Evolutionary conservation across 2,888 invertebrate genomes (phyloP).

Genomic region (Ochropleura leucogaster): DNA sequence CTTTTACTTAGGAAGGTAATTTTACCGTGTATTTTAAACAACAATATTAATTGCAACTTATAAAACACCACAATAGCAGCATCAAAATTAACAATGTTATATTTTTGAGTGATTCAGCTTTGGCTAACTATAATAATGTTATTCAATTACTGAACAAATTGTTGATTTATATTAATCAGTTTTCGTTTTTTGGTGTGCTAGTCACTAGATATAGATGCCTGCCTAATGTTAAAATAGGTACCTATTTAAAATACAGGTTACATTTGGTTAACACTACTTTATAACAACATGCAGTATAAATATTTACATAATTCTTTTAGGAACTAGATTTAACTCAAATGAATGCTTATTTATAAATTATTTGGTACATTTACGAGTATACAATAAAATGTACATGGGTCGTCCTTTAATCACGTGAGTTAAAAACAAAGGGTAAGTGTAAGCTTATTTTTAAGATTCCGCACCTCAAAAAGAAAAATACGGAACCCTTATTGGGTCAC

Average conservation of each 20-base stretch:
- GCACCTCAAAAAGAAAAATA: no score
- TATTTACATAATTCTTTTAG: conserved; percentile 41
- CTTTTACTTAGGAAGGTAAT: conserved; percentile 1
- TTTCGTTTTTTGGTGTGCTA: conserved; percentile 28
- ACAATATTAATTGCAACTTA: background rate
- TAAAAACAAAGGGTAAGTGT: no score
- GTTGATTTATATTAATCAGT: conserved; percentile 11
- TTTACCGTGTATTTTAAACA: background rate
- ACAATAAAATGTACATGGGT: background rate
- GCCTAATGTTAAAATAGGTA: conserved; percentile 1
- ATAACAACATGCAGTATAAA: conserved; percentile 44
- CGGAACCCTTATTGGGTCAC: no score
- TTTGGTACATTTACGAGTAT: conserved; percentile 19
- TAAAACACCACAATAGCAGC: background rate
- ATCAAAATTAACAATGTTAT: conserved; percentile 13
- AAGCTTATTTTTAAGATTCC: no score
- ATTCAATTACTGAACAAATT: background rate
- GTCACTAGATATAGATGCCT: conserved; percentile 11
- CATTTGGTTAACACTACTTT: conserved; percentile 65
- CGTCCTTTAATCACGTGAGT: no score
- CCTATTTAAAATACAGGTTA: conserved; percentile 25
- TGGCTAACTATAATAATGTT: conserved; percentile 14
- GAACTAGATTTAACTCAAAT: conserved; percentile 55
- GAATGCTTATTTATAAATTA: conserved; percentile 12
- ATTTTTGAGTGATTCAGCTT: conserved; percentile 6